Evolutionary conservation across 2,888 invertebrate genomes (phyloP), one percentile per base, ranked within the genome.

Genomic region (Actias luna): DNA sequence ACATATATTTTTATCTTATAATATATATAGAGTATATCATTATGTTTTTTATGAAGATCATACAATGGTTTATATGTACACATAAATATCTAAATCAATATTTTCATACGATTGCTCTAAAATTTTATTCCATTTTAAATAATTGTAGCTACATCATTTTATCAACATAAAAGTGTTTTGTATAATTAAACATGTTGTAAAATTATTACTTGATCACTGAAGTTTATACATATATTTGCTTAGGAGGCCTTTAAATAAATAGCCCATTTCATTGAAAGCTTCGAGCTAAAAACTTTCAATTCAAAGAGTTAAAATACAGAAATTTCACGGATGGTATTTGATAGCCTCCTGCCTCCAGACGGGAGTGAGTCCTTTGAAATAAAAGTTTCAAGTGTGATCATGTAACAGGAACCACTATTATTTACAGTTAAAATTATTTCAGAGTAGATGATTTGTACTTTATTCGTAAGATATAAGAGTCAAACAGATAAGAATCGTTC

Each of bases 361-460:
- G 69, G 66, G 67, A 67, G 62, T 70, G 69, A 67, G 70, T 68
- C 75, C 78, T 79, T 78, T 76, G 79, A 80, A 80, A 84, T 85
- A 82, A 83, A 84, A 84, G 79, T 84, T 86, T 80, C 74, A 71
- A 80, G 77, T 78, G 73, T 75, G 75, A 80, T 81, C 78, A 78
- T 78, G 77, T 80, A 77, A 79, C 77, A 75, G 64, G 64, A 57
- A 72, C 65, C 64, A 69, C 70, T 67, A 69, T 67, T 66, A 63
- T 71, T 73, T 72, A 69, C 71, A 61, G 66, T 58, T 64, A 63
- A 46, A 36, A 60, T 36, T 65, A 59, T 58, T 60, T 62, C 61
- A 62, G 63, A 59, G 35, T 64, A 64, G 12, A 61, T 64, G 64
- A 83, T 69, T 77, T 78, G 65, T 66, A 61, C 74, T 73, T 76